Conservation (phyloP, 2,888 invertebrate genomes). For the Reticulitermes lucifugus region DNA sequence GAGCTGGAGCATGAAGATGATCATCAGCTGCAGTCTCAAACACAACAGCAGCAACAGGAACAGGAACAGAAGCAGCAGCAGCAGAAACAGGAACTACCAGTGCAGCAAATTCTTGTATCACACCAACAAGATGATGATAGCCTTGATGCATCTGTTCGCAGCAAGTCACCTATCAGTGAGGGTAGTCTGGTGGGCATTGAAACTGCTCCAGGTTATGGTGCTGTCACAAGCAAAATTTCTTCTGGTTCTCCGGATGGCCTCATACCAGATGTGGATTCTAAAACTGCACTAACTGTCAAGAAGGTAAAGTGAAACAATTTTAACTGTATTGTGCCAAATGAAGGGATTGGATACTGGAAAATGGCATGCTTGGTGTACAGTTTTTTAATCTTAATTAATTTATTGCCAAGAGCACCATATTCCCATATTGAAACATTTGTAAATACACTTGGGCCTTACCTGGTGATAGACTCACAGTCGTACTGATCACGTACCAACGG, state of each 20-base stretch:
- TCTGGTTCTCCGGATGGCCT: background rate
- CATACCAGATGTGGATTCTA: background rate
- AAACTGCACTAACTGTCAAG: slow-evolving; percentile 33
- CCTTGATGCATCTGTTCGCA: slow-evolving; percentile 34
- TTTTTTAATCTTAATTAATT: too few species aligned
- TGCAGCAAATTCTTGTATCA: background rate
- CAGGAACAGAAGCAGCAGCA: background rate
- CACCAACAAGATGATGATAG: slow-evolving; percentile 43
- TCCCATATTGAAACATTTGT: too few species aligned
- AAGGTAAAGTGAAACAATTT: slow-evolving; percentile 13
- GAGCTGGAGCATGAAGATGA: slow-evolving; percentile 63
- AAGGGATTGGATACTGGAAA: too few species aligned
- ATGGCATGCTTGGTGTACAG: too few species aligned
- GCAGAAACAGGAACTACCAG: background rate
- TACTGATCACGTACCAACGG: too few species aligned
- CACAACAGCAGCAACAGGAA: background rate
- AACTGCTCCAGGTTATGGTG: slow-evolving; percentile 67
- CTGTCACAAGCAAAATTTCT: slow-evolving; percentile 56
- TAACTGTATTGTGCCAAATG: too few species aligned
- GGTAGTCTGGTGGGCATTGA: slow-evolving; percentile 64
- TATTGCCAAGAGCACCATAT: too few species aligned
- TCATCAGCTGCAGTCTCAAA: slow-evolving; percentile 54
- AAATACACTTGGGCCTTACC: too few species aligned
- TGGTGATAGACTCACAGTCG: too few species aligned
- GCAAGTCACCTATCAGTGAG: slow-evolving; percentile 56